Evolutionary conservation across 2,888 invertebrate genomes (phyloP).

Genomic region (Agrenia bidenticulata): DNA sequence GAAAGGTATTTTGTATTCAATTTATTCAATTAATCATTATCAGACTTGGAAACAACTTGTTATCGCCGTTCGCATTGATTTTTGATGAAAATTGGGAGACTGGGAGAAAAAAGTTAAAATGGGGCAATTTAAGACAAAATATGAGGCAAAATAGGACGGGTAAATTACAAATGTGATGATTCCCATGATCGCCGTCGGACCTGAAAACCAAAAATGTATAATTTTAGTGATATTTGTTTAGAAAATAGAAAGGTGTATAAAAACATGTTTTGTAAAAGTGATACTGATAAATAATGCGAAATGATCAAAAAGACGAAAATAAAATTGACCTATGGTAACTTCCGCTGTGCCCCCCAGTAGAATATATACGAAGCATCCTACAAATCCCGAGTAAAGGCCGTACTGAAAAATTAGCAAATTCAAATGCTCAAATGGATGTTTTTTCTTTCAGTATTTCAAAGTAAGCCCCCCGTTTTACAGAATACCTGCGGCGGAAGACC

Average conservation of each 20-base stretch:
- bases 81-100: too few species aligned
- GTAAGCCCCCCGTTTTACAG: slow-evolving; percentile 3
- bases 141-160: too few species aligned
- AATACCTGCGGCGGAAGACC: slow-evolving; percentile 62
- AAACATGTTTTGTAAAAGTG: too few species aligned
- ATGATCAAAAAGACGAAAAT: neutral
- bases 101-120: too few species aligned
- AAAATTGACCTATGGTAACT: slow-evolving; percentile 40
- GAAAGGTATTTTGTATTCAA: too few species aligned
- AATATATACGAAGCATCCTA: slow-evolving; percentile 52
- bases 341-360: slow-evolving; percentile 48
- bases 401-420: slow-evolving; percentile 27
- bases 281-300: neutral
- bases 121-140: too few species aligned
- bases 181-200: slow-evolving; percentile 48
- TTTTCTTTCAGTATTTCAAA: slow-evolving; percentile 5
- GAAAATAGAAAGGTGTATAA: too few species aligned
- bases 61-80: too few species aligned
- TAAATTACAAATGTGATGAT: slow-evolving; percentile 50
- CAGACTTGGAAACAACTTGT: too few species aligned
- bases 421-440: slow-evolving; percentile 2
- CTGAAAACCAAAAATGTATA: slow-evolving; percentile 11
- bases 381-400: slow-evolving; percentile 49
- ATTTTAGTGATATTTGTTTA: too few species aligned
- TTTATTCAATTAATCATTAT: too few species aligned